Percentiles rank a stretch among this genome's conserved stretches.
Evolutionary conservation across 2,113 vertebrate genomes (phyloP).

Genomic region (Benitochromis conjunctus): DNA sequence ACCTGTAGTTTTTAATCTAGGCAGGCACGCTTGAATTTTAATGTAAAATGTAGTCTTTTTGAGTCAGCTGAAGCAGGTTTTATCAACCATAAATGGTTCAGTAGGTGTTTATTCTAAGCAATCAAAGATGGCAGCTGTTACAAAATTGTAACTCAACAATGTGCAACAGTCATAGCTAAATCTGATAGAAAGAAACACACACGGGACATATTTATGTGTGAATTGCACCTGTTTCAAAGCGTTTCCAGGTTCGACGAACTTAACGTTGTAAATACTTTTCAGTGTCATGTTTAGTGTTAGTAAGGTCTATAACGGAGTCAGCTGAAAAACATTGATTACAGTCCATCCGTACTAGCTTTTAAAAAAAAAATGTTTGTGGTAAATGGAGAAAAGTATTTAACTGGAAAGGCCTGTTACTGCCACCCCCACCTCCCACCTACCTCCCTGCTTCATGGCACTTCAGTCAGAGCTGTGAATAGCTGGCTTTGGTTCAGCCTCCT

Average conservation of each 20-base stretch:
- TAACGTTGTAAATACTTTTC: background rate
- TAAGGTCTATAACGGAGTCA: background rate
- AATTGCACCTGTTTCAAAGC: background rate
- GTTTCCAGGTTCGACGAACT: rapidly evolving
- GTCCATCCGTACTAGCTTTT: background rate
- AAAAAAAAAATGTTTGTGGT: background rate
- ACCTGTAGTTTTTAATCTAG: background rate
- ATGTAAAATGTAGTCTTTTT: too few relatives aligned
- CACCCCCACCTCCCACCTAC: background rate
- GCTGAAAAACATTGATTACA: background rate
- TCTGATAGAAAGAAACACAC: background rate
- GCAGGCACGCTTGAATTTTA: background rate
- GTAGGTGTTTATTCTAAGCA: background rate
- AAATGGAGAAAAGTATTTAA: background rate
- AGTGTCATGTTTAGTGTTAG: background rate
- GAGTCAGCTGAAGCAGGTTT: background rate
- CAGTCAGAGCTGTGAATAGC: background rate
- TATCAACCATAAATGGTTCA: background rate
- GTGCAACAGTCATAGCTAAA: background rate
- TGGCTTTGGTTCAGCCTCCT: background rate
- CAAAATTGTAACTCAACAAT: background rate
- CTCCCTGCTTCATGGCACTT: background rate
- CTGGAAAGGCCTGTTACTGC: background rate
- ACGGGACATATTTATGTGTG: background rate
- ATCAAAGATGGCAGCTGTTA: background rate